phyloP scores from a whole-genome alignment of 2,888 invertebrate genomes.

The Theretra japonica region DNA sequence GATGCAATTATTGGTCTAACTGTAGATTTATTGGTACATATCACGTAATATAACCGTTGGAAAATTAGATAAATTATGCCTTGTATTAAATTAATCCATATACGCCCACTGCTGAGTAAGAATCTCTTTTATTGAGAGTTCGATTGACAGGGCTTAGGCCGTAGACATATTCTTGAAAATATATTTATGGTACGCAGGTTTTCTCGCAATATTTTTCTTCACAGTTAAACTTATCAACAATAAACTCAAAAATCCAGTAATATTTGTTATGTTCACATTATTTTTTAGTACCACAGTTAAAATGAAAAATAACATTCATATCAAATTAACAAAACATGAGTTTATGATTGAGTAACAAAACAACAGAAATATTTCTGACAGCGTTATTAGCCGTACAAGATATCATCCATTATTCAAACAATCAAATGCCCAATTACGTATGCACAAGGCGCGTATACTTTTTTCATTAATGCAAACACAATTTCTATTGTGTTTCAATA shows the following conservation, averaged over 20 bases:
- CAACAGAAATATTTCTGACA: constrained; percentile 3
- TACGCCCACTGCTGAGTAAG: too few relatives aligned
- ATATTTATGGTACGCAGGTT: too few relatives aligned
- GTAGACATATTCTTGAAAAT: too few relatives aligned
- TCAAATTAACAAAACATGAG: background rate
- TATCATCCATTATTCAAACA: constrained; percentile 25
- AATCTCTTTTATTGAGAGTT: too few relatives aligned
- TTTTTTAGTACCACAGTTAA: background rate
- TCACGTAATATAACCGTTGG: background rate
- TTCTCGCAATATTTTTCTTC: too few relatives aligned
- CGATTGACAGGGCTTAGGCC: too few relatives aligned
- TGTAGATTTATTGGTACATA: constrained; percentile 8
- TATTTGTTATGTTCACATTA: background rate
- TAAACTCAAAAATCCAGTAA: too few relatives aligned
- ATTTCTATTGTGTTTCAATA: constrained; percentile 58
- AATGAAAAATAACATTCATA: background rate
- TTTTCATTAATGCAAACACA: constrained; percentile 44
- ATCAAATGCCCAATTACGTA: constrained; percentile 51
- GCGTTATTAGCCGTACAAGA: constrained; percentile 20
- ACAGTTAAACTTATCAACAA: too few relatives aligned
- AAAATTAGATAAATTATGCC: background rate
- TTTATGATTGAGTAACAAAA: background rate
- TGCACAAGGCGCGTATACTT: constrained; percentile 44
- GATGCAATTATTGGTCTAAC: constrained; percentile 17
- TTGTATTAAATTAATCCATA: background rate